Evolutionary conservation across 1,140 invertebrate genomes (phyloP).

Genomic region (Tetranychus urticae): DNA sequence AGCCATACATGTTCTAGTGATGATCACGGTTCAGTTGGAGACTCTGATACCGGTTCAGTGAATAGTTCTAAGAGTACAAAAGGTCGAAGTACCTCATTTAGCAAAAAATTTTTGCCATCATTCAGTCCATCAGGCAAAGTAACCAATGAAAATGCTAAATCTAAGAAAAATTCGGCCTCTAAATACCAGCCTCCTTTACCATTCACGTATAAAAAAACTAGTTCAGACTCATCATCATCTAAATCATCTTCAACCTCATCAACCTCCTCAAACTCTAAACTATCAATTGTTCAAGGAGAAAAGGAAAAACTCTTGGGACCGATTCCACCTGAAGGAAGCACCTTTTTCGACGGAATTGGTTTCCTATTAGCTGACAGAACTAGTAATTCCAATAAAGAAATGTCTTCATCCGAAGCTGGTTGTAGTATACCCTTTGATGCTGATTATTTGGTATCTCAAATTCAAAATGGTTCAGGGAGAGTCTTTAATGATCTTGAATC

Average conservation of each 20-base stretch:
- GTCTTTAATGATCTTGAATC: slow-evolving; percentile 18
- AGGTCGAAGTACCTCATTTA: background rate
- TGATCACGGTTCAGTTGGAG: background rate
- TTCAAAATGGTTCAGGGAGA: slow-evolving; percentile 17
- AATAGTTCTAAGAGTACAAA: background rate
- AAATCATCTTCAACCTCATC: background rate
- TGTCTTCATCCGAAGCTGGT: background rate
- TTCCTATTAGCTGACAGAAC: background rate
- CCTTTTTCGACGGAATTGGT: background rate
- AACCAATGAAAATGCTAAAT: background rate
- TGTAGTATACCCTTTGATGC: slow-evolving; percentile 17
- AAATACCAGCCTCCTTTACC: background rate
- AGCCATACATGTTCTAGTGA: too few species aligned
- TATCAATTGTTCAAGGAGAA: background rate
- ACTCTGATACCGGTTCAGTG: background rate
- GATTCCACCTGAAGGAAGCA: background rate
- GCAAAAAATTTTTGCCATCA: background rate
- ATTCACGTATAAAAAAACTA: too few species aligned
- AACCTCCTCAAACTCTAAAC: background rate
- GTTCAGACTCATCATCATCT: background rate
- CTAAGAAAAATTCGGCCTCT: background rate
- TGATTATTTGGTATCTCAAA: slow-evolving; percentile 15
- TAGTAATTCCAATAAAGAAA: background rate
- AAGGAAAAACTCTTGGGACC: background rate
- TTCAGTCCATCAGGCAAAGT: background rate